Conservation (phyloP, 2,797 vertebrate species). For the Caiman crocodilus region DNA sequence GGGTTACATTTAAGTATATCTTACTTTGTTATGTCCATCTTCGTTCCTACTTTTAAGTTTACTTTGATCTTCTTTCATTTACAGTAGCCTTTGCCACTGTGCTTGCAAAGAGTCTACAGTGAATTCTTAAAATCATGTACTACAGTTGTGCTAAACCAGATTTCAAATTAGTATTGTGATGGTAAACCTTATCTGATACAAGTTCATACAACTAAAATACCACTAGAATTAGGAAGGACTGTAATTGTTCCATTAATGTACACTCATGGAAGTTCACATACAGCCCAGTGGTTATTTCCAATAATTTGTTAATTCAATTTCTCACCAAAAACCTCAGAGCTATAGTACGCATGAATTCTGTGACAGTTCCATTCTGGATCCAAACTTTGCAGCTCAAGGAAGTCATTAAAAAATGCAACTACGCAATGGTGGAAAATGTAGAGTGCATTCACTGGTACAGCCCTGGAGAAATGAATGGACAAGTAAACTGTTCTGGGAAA, state of each 20-base stretch:
- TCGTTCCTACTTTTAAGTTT: conserved; percentile 67
- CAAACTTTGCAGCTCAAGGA: neutral
- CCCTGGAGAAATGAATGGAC: neutral
- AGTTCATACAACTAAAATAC: neutral
- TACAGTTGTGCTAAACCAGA: conserved; percentile 8
- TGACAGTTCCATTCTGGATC: neutral
- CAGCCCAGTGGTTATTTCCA: neutral
- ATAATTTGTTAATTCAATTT: neutral
- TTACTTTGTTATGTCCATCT: conserved; percentile 46
- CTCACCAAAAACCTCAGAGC: neutral
- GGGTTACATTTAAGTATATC: conserved; percentile 34
- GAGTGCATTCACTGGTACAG: fast-evolving
- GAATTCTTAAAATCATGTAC: conserved; percentile 40
- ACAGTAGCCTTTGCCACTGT: conserved; percentile 60
- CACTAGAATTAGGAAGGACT: neutral
- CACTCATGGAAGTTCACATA: neutral
- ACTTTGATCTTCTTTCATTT: conserved; percentile 74
- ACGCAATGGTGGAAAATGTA: neutral
- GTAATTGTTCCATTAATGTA: neutral
- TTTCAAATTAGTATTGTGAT: conserved; percentile 16
- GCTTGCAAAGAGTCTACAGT: conserved; percentile 54
- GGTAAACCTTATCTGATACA: neutral
- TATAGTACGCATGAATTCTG: neutral
- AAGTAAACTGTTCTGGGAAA: neutral
- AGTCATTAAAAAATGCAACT: neutral